Base-by-base conservation (phyloP, 2,888 invertebrate genomes). In the Brachypalpus laphriformis region DNA sequence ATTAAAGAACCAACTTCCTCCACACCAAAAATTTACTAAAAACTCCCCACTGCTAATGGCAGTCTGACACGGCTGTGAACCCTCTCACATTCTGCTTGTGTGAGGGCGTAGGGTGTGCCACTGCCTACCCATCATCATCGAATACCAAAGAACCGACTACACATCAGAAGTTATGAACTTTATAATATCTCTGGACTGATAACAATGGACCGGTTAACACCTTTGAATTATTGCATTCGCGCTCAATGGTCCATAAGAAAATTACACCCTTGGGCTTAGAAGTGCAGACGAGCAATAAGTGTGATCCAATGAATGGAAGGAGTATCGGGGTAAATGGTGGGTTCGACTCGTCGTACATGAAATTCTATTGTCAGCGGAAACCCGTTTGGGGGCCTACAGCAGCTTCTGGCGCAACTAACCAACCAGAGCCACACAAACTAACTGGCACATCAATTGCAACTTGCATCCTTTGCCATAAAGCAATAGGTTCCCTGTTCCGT, bases 201-300 rank as follows among this genome's bases (percentile, higher is more conserved):
- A 80, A 70, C 80, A 74, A 78, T 70, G 74, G 45, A 78, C 68
- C 70, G 49, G 74, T 83, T 78, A 80, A 83, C 74, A 83, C 83
- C 80, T 83, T 68, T 80, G 68, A 83, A 63, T 80, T 83, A 80
- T 83, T 63, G 42, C 80, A 83, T 63, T 70, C 74, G 45, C 54
- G 68, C 66, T 78, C 78, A 83, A 78, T 83, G 63, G 74, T 56
- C 74, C 72, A 74, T 65, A 68, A 83, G 74, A 74, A 83, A 74
- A 83, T 78, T 75, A 80, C 74, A 54, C 74, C 74, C 72, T 40
- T 42, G 78, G 61, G 68, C 68, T 68, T 68, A 59, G 71, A 37
- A 22, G 66, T 72, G 66, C 77, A 71, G 77, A 72, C 77, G 66
- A 31, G n/a, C 51, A 9, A 66, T 57, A 42, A 18, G 20, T 40